Evolutionary conservation across 2,888 invertebrate genomes (phyloP), one percentile per base, ranked within the genome.

Genomic region (Ecliptopera silaceata): DNA sequence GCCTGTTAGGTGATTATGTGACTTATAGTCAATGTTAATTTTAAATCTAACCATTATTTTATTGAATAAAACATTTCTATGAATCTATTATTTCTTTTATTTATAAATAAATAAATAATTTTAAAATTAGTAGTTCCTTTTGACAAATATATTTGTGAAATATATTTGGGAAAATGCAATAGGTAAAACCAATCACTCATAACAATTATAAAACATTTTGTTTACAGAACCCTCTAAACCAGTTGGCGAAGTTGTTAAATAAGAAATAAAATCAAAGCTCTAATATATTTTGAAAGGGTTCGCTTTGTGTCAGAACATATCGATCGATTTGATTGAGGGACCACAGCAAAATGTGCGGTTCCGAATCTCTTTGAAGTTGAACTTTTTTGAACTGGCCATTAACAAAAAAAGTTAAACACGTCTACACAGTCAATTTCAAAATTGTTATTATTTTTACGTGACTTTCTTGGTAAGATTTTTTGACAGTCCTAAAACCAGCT

Each of bases 11-110:
- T 75, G 74, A 74, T 72, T 69, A 66, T 70, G 73, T 77, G 71
- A 73, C 70, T 69, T 65, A 65, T 70, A 67, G 70, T 69, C 70
- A 66, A 67, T 61, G 59, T 66, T 68, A 70, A 68, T 75, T 75
- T 74, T 72, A 77, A 79, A 74, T 84, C 80, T 86, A 86, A 73
- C 79, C 82, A 75, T 77, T 79, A 80, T 81, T 78, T 72, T 70
- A 71, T 66, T 69, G 69, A 80, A 66, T 74, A 66, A 83, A 82
- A 82, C 79, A 84, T 86, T 87, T 87, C 73, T 85, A 84, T 80
- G 70, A 80, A 82, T 80, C 75, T 77, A 72, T 50, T 50, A 36
- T 43, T 61, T 64, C 66, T 72, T 65, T 59, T 53, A 63, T 52
- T 20, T 26, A 22, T 18, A 18, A 39, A 4, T 22, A 41, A 15